Evolutionary conservation across 2,113 vertebrate species (phyloP), one percentile per base, ranked within the genome.

Genomic region (Platysteira castanea): DNA sequence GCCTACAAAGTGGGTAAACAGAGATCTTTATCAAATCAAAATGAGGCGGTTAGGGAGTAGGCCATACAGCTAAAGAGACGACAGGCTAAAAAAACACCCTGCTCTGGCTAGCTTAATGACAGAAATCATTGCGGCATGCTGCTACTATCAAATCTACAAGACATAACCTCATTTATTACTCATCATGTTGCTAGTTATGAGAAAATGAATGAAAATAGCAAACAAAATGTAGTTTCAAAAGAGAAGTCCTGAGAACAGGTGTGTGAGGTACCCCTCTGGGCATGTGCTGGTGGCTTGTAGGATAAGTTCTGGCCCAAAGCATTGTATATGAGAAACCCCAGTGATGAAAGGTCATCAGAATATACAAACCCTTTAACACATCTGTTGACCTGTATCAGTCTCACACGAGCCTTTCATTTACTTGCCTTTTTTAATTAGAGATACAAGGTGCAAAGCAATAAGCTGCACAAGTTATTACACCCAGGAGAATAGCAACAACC

Each of bases 91-190:
- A 52, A 60, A 4, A 1, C 35, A 56, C 9, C 27, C 28, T 42
- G 11, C 9, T 63, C 30, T 91, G 37, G 5, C 26, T 53, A 46
- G 9, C 50, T 82, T 79, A 68, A 85, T 24, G 27, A 39, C 33
- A 87, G 59, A 79, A 87, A 44, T 52, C 23, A 57, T 30, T 73
- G 70, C 2, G 6, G 15, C 44, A 65, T 18, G 70, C n/a, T 74
- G 84, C 47, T 95, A 3, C 52, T 42, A 78, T 54, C 89, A 86
- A 80, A 82, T 73, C 13, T 67, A 44, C 24, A 60, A 81, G 74
- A 50, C 28, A 50, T 68, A 91, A 79, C 23, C 33, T 89, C 87
- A 74, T 73, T 95, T 95, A 90, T 89, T 73, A 95, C 26, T 86
- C 52, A 90, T 79, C 20, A 30, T 53, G 11, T 79, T 63, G 20